Evolutionary conservation across 2,888 invertebrate species (phyloP), one percentile per base, ranked within the genome.

Genomic region (Tachina grossa): DNA sequence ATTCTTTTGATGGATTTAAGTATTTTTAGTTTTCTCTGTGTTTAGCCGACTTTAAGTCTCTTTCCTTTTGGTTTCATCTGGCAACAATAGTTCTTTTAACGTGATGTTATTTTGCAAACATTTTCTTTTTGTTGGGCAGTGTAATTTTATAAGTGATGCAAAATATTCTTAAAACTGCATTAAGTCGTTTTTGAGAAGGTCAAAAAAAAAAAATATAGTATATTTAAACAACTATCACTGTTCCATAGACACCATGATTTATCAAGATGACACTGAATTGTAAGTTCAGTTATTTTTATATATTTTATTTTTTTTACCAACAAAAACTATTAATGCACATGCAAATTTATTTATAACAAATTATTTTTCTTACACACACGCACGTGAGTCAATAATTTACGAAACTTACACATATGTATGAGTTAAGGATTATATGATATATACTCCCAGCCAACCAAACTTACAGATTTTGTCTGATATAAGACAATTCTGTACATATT

Each of bases 181-280:
- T 22, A 14, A 11, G 6, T 57, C 14, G 1, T 57, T 63, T 45
- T 47, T 43, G 31, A 31, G 31, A 31, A 31, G n/a, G n/a, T n/a
- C n/a, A n/a, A n/a, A n/a, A n/a, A n/a, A n/a, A 10, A 43, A 49
- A 16, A 66, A 39, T 39, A 41, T 10, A 10, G 39, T 31, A 5
- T 14, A 13, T 39, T 13, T 79, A 83, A 83, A 85, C 79, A 83
- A 83, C 85, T 83, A 82, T 82, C 82, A 66, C 78, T 59, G 49
- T 22, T 74, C 3, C n/a, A 51, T 13, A 57, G 19, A 68, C 31
- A 31, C 6, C 16, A 74, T 78, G 57, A 80, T 75, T 81, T 75
- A 68, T 68, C n/a, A 45, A 47, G 75, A 72, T 76, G 80, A 71
- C 43, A 76, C 63, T 65, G 16, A n/a, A 3, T n/a, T 49, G 57